Base-by-base conservation (phyloP, 2,113 vertebrate genomes). In the Xyrauchen texanus region DNA sequence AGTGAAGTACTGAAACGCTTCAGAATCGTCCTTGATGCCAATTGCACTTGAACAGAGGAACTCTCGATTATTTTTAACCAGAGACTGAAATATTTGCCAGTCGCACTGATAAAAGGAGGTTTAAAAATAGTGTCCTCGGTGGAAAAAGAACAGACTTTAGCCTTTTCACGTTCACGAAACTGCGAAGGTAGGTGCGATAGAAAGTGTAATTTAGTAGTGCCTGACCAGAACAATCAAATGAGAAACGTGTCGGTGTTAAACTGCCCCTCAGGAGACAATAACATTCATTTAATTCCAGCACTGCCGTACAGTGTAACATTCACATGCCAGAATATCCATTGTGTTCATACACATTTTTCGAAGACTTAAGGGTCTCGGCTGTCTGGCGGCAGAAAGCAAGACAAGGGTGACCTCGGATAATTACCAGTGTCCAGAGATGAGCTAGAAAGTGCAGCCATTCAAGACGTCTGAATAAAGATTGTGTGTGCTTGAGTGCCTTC, bases 391-490 rank as follows among this genome's bases (percentile, higher is more conserved):
- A 78, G 72, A 66, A 68, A 82, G 72, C 72, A 46, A 78, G 79
- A 79, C 61, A 79, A 77, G 75, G 77, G 51, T 84, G 83, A 84
- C 80, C 83, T 82, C 79, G 69, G 78, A 79, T 78, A 84, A 79
- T 68, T 61, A 69, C 65, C 78, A 55, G 69, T 77, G 81, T 82
- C 82, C 68, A 45, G 79, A 68, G 75, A 69, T 69, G 82, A 81
- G 47, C 63, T 77, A 76, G 66, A 81, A 75, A 70, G 77, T 57
- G 58, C 72, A 52, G 46, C 78, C 44, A 72, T 65, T 74, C 51
- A 73, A 66, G 70, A 57, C 58, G 65, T 61, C 63, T 72, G 83
- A 82, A 84, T 84, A 81, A 84, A 82, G 76, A 65, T 73, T 81
- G 78, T 58, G 66, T 76, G 61, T 67, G 83, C 46, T 82, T 71